phyloP scores from a whole-genome alignment of 1,140 invertebrate genomes.

The Scaptomyza hsui region DNA sequence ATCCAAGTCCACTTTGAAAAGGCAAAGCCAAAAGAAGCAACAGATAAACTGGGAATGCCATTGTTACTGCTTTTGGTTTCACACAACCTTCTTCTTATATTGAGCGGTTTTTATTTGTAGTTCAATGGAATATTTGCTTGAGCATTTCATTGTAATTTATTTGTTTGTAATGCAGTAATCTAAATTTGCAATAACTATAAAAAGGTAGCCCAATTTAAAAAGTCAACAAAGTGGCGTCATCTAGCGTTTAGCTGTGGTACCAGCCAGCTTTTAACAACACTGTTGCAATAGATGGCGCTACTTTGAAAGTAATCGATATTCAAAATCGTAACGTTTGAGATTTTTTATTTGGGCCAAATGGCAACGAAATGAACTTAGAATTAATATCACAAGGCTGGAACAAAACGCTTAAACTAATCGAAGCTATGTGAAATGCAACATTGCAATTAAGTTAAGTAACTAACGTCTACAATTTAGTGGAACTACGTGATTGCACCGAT shows the following conservation, averaged over 20 bases:
- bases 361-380: slow-evolving; percentile 37
- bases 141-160: slow-evolving; percentile 30
- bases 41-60: slow-evolving; percentile 12
- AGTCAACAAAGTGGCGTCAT: slow-evolving; percentile 22
- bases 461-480: slow-evolving; percentile 61
- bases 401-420: slow-evolving; percentile 26
- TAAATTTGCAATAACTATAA: slow-evolving; percentile 21
- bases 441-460: slow-evolving; percentile 16
- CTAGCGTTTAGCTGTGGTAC: background rate
- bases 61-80: background rate
- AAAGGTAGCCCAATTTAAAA: slow-evolving; percentile 37
- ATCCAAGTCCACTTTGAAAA: background rate
- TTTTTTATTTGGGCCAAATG: slow-evolving; percentile 30
- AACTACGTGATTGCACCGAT: slow-evolving; percentile 72
- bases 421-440: slow-evolving; percentile 51
- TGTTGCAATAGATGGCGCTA: slow-evolving; percentile 18
- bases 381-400: slow-evolving; percentile 50
- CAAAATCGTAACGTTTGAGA: slow-evolving; percentile 2
- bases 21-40: slow-evolving; percentile 27
- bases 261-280: too few species aligned
- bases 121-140: slow-evolving; percentile 61
- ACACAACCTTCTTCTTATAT: slow-evolving; percentile 42
- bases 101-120: slow-evolving; percentile 52
- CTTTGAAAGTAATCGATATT: background rate
- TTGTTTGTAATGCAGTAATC: slow-evolving; percentile 32